phyloP scores from a whole-genome alignment of 2,888 invertebrate genomes.

The Callyntrura sp. region DNA sequence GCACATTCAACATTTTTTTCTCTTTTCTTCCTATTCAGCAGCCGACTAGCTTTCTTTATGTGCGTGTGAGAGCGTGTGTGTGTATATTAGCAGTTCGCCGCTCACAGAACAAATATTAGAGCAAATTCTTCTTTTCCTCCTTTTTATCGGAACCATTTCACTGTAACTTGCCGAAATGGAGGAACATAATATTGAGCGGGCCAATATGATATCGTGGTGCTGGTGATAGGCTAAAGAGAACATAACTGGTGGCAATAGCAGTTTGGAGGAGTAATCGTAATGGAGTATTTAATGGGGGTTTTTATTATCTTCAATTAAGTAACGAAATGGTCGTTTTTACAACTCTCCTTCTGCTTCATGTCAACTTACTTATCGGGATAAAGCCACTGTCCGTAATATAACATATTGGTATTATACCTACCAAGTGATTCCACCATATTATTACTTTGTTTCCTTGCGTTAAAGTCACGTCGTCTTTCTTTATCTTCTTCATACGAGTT shows the following conservation, averaged over 20 bases:
- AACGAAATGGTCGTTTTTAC: not conserved
- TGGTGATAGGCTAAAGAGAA: not conserved
- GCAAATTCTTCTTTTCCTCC: not conserved
- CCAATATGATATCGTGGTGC: too few species aligned
- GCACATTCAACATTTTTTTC: conserved; percentile 42
- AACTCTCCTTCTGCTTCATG: not conserved
- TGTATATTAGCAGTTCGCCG: not conserved
- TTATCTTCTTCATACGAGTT: not conserved
- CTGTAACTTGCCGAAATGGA: not conserved
- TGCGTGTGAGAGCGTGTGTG: not conserved
- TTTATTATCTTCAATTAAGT: conserved; percentile 50
- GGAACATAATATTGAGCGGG: not conserved
- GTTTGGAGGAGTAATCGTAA: conserved; percentile 9
- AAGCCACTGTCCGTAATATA: not conserved
- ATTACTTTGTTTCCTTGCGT: not conserved
- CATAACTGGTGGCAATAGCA: not conserved
- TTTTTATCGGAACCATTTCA: conserved; percentile 1
- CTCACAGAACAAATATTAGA: conserved; percentile 13
- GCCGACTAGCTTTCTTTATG: not conserved
- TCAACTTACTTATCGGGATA: conserved; percentile 26
- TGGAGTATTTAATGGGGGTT: conserved; percentile 16
- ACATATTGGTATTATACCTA: not conserved
- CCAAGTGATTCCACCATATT: not conserved
- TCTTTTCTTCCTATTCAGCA: too few species aligned
- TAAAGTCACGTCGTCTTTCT: not conserved